Evolutionary conservation across 2,888 invertebrate species (phyloP).

Genomic region (Clostera curtula): DNA sequence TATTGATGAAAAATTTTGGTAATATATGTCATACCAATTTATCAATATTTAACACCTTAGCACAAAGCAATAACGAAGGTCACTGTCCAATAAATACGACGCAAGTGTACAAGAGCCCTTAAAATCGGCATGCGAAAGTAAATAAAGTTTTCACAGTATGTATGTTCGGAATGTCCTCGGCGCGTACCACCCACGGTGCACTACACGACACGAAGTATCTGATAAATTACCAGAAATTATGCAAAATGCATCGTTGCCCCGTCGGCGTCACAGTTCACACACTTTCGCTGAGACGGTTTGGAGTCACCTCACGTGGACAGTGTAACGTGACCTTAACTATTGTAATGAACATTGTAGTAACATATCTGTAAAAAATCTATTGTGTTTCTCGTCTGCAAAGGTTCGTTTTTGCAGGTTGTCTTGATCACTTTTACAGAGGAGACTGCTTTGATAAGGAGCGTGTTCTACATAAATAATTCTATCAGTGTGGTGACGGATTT

Average conservation of each 20-base stretch:
- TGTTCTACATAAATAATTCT: too few relatives aligned
- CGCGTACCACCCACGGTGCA: slow-evolving; percentile 50
- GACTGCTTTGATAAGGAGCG: too few relatives aligned
- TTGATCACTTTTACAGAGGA: too few relatives aligned
- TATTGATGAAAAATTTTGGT: too few relatives aligned
- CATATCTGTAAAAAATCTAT: slow-evolving; percentile 2
- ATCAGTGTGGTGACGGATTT: too few relatives aligned
- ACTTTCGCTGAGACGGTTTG: slow-evolving; percentile 70
- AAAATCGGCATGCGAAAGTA: slow-evolving; percentile 15
- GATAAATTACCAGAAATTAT: slow-evolving; percentile 61
- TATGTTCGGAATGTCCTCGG: slow-evolving; percentile 36
- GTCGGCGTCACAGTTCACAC: too few relatives aligned
- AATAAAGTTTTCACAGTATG: slow-evolving; percentile 24
- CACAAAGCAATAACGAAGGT: too few relatives aligned
- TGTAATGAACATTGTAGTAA: slow-evolving; percentile 15
- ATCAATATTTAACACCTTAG: too few relatives aligned
- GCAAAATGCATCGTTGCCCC: slow-evolving; percentile 40
- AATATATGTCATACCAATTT: too few relatives aligned
- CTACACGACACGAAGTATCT: slow-evolving; percentile 43
- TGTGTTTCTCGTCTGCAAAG: too few relatives aligned
- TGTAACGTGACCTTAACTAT: slow-evolving; percentile 27
- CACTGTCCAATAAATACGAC: slow-evolving; percentile 3
- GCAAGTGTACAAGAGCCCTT: background rate
- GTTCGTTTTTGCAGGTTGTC: too few relatives aligned
- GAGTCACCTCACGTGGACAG: slow-evolving; percentile 36